phyloP scores from a whole-genome alignment of 2,888 invertebrate species.

The Epistrophe eligans region DNA sequence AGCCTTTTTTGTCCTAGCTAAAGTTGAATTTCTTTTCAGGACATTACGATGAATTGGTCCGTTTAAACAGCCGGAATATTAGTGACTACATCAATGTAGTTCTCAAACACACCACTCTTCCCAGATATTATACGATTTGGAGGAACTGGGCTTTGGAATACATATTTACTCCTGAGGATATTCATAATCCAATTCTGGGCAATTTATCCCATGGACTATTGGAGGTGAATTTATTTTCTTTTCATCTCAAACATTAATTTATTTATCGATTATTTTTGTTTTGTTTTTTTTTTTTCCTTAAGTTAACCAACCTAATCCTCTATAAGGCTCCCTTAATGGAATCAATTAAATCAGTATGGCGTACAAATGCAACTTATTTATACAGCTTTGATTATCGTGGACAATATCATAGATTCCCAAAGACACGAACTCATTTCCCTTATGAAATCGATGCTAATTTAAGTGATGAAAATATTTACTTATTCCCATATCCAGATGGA shows the following conservation, averaged over 20 bases:
- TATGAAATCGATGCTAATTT: conserved; percentile 85
- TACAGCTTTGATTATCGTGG: conserved; percentile 85
- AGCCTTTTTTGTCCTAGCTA: too few relatives aligned
- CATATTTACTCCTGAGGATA: conserved; percentile 79
- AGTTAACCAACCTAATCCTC: conserved; percentile 81
- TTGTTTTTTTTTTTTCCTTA: not conserved
- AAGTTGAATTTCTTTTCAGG: conserved; percentile 75
- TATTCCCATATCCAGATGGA: conserved; percentile 84
- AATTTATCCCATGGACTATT: conserved; percentile 79
- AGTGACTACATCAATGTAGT: conserved; percentile 81
- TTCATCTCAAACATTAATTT: not conserved
- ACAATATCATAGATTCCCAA: conserved; percentile 82
- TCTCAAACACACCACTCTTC: conserved; percentile 79
- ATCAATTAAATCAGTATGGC: conserved; percentile 79
- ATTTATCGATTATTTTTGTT: not conserved
- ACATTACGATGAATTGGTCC: conserved; percentile 80
- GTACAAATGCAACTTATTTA: conserved; percentile 82
- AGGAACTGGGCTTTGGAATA: conserved; percentile 80
- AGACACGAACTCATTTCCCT: conserved; percentile 81
- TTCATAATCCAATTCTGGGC: conserved; percentile 69
- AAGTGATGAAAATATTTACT: conserved; percentile 86
- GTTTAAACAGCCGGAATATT: conserved; percentile 78
- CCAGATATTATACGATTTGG: conserved; percentile 79
- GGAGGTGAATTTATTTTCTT: conserved; percentile 76
- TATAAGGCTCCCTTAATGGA: conserved; percentile 81